Conservation (phyloP, 1,140 invertebrate species). For the Drosophila gunungcola region DNA sequence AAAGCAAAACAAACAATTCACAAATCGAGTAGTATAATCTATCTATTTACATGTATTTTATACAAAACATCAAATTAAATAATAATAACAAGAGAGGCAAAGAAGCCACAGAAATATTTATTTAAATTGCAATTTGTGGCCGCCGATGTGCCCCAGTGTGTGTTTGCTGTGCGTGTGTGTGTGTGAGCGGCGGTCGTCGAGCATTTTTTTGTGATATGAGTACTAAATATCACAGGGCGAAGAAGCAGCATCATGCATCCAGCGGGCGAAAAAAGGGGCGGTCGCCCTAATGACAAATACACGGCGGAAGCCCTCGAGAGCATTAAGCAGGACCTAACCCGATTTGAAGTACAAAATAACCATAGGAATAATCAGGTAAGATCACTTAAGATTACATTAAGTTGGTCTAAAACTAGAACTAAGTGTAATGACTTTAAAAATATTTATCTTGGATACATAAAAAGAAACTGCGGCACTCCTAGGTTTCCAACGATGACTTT, state of each 20-base stretch:
- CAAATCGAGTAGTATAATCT: slow-evolving; percentile 11
- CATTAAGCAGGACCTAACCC: slow-evolving; percentile 83
- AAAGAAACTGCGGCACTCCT: too few species aligned
- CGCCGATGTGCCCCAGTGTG: slow-evolving; percentile 43
- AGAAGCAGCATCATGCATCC: slow-evolving; percentile 82
- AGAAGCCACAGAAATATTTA: slow-evolving; percentile 40
- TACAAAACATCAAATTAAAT: slow-evolving; percentile 35
- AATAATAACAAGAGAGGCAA: slow-evolving; percentile 6
- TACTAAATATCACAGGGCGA: slow-evolving; percentile 75
- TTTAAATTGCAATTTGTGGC: slow-evolving; percentile 45
- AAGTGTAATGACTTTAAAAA: too few species aligned
- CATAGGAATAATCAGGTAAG: slow-evolving; percentile 83
- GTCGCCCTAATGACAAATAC: slow-evolving; percentile 84
- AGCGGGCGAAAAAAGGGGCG: slow-evolving; percentile 85
- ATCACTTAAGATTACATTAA: background rate
- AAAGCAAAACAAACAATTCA: slow-evolving; percentile 1
- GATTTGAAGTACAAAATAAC: slow-evolving; percentile 84
- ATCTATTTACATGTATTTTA: slow-evolving; percentile 12
- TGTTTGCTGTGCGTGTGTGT: slow-evolving; percentile 19
- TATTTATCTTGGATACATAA: too few species aligned
- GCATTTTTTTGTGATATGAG: slow-evolving; percentile 83
- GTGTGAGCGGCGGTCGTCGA: slow-evolving; percentile 22
- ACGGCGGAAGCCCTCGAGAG: slow-evolving; percentile 82
- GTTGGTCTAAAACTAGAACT: too few species aligned
- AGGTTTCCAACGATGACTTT: too few species aligned